Evolutionary conservation across 2,113 vertebrate genomes (phyloP), one percentile per base, ranked within the genome.

Genomic region (Gobius niger): DNA sequence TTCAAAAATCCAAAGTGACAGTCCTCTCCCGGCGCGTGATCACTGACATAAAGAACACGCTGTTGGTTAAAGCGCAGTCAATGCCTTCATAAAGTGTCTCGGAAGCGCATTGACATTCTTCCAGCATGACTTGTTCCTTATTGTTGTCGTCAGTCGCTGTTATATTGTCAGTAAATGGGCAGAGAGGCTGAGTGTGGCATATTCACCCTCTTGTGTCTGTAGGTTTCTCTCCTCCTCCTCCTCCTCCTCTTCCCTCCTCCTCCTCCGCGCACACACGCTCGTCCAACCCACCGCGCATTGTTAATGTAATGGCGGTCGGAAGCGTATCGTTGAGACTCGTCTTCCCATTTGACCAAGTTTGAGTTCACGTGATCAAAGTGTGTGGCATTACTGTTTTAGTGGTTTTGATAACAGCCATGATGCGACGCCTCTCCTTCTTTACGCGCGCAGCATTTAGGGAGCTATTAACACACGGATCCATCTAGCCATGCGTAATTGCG

Each of bases 291-390:
- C 86, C 86, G 66, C 88, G 85, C 85, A 91, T 87, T 90, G 84
- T 87, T 34, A 87, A 87, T 80, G 91, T 93, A 92, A 93, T 93
- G 92, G 92, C 91, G 91, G 91, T 91, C 87, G 89, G 87, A 88
- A 85, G 87, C 74, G 78, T 80, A 83, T 73, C 59, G 85, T 75
- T 47, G 80, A 89, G 85, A 89, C 89, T 90, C 88, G 88, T 90
- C 88, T 87, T 90, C 87, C 88, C 81, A 86, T 92, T 90, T 78
- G 90, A 80, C 91, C 83, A 91, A 91, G 85, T 90, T 87, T 87
- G 73, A 5, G 41, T 70, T 80, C 91, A 92, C 89, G 89, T 92
- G 88, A 91, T 85, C 85, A 76, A 88, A 91, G 85, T 88, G 85
- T 88, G 70, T 88, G 73, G 87, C 79, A 88, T 89, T 88, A 90